Conservation (phyloP, 2,888 invertebrate species). For the Clistopyga incitator region DNA sequence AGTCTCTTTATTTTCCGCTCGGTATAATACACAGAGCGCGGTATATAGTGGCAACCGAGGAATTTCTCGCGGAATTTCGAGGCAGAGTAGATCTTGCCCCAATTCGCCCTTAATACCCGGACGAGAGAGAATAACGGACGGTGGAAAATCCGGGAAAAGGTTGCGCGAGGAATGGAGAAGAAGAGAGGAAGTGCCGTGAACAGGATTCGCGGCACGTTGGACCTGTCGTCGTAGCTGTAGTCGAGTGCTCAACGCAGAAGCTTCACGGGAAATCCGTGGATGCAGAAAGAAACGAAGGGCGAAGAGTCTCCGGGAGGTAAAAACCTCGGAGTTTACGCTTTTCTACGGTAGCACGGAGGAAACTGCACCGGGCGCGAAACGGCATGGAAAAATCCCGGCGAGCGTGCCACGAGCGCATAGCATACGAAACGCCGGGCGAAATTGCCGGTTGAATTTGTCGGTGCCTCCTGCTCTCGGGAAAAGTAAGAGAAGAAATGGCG, state of each 20-base stretch:
- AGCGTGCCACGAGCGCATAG: not conserved
- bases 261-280: not conserved
- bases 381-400: slow-evolving; percentile 15
- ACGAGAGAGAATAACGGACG: not conserved
- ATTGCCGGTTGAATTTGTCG: slow-evolving; percentile 35
- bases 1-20: slow-evolving; percentile 26
- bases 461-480: slow-evolving; percentile 3
- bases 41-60: not conserved
- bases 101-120: slow-evolving; percentile 49
- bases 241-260: slow-evolving; percentile 18
- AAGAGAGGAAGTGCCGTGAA: slow-evolving; percentile 15
- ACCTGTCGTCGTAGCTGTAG: slow-evolving; percentile 16
- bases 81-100: slow-evolving; percentile 33
- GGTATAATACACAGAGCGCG: not conserved
- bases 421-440: slow-evolving; percentile 1
- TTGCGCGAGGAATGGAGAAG: not conserved
- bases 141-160: slow-evolving; percentile 15
- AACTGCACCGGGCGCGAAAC: not conserved
- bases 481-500: slow-evolving; percentile 23
- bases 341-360: slow-evolving; percentile 14
- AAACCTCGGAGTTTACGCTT: slow-evolving; percentile 27
- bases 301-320: not conserved
- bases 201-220: slow-evolving; percentile 49
- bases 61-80: slow-evolving; percentile 44
- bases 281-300: not conserved